These are phyloP conservation scores for Thinocorus orbignyianus DNA, from an alignment of 2,113 vertebrate genomes.

Conservation along the genomic window DNA sequence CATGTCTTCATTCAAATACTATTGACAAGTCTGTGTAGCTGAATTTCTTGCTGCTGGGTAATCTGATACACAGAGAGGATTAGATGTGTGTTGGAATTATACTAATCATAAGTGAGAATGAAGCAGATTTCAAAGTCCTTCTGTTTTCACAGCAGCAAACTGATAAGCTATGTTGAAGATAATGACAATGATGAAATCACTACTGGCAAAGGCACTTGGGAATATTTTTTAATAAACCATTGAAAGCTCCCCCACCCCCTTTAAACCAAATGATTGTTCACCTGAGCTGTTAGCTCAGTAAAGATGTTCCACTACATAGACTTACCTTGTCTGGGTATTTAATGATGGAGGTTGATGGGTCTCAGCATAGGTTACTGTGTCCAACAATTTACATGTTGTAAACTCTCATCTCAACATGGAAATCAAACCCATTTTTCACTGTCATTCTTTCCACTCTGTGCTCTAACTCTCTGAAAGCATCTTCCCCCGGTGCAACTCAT, in stretches of 20 bases:
- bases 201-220: background rate
- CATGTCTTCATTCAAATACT: background rate
- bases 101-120: background rate
- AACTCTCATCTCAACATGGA: conserved; percentile 41
- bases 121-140: background rate
- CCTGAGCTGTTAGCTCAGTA: background rate
- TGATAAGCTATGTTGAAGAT: background rate
- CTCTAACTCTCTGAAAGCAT: conserved; percentile 29
- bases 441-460: conserved; percentile 57
- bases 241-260: background rate
- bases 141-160: background rate
- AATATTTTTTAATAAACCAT: background rate
- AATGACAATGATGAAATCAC: background rate
- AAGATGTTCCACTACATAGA: background rate
- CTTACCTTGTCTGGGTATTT: background rate
- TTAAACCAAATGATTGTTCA: background rate
- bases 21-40: background rate
- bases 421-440: conserved; percentile 76
- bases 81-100: background rate
- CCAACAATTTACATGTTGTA: conserved; percentile 47
- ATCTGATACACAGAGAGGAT: background rate
- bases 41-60: background rate
- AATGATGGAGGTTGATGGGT: background rate
- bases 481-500: conserved; percentile 24
- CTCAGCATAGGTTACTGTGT: background rate